Conservation (phyloP, 2,113 vertebrate species). For the Rhipidura dahli region DNA sequence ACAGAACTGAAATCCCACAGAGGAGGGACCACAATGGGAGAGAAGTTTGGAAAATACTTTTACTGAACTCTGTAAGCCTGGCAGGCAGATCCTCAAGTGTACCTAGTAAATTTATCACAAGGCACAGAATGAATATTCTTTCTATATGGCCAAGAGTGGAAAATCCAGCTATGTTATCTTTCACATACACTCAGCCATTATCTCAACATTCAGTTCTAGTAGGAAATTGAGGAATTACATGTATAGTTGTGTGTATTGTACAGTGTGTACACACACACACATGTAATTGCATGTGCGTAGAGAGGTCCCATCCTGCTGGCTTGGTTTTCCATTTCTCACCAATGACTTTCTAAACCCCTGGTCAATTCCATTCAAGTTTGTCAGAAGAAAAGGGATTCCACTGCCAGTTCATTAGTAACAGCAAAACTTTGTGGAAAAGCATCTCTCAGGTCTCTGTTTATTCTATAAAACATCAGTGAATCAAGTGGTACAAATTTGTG, state of each 20-base stretch:
- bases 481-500: neutral
- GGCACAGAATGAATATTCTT: neutral
- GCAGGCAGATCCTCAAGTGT: neutral
- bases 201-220: neutral
- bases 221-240: neutral
- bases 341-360: neutral
- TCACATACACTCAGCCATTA: neutral
- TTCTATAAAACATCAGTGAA: neutral
- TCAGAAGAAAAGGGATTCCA: neutral
- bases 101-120: neutral
- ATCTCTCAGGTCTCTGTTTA: neutral
- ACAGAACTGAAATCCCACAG: neutral
- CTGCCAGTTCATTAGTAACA: neutral
- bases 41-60: neutral
- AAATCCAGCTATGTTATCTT: neutral
- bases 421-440: neutral
- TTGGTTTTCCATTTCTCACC: neutral
- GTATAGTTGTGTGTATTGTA: neutral
- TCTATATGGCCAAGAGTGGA: neutral
- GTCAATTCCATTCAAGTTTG: neutral
- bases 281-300: neutral
- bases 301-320: neutral
- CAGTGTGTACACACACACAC: neutral
- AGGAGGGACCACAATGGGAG: neutral
- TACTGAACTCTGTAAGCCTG: neutral